phyloP scores from a whole-genome alignment of 2,797 vertebrate species.

The Adrianichthys oophorus region DNA sequence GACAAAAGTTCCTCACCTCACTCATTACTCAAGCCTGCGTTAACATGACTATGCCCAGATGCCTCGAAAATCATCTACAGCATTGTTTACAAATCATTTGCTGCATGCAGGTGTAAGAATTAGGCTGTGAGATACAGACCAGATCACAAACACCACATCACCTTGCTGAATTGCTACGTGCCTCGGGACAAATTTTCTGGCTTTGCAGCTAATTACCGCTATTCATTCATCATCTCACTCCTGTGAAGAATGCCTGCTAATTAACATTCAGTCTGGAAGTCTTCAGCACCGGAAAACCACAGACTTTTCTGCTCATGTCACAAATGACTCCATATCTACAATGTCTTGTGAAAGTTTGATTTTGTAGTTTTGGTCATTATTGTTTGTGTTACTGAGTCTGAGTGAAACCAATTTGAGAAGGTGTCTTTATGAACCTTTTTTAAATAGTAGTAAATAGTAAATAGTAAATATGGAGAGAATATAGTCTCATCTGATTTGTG shows the following conservation, averaged over 20 bases:
- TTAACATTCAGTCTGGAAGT: constrained; percentile 58
- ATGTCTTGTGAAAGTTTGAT: too few species aligned
- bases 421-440: too few species aligned
- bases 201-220: constrained; percentile 69
- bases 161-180: constrained; percentile 58
- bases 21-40: constrained; percentile 20
- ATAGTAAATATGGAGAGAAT: too few species aligned
- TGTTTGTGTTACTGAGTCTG: too few species aligned
- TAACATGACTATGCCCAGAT: constrained; percentile 25
- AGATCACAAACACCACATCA: constrained; percentile 62
- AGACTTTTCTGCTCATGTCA: constrained; percentile 12
- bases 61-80: constrained; percentile 17
- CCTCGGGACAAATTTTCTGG: constrained; percentile 50
- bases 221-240: constrained; percentile 61
- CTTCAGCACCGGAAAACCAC: constrained; percentile 28
- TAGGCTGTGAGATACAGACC: constrained; percentile 33
- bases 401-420: too few species aligned
- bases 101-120: constrained; percentile 48
- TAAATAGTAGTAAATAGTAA: too few species aligned
- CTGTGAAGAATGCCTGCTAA: constrained; percentile 50
- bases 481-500: too few species aligned
- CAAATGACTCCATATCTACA: constrained; percentile 4
- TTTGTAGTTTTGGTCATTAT: too few species aligned
- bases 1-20: constrained; percentile 23
- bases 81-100: constrained; percentile 32